These are phyloP conservation scores for Xenopus tropicalis DNA, from an alignment of 2,113 vertebrate genomes.

Conservation along the genomic window UCB_Xtro_10.0 CM004450.2:93518501-93519000, in stretches of 20 bases:
- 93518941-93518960: too few relatives aligned
- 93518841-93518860: too few relatives aligned
- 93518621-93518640: neutral
- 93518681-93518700: neutral
- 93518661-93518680: slow-evolving; percentile 8
- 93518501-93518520: too few relatives aligned
- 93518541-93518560: too few relatives aligned
- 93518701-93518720: slow-evolving; percentile 6
- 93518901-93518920: too few relatives aligned
- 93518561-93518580: too few relatives aligned
- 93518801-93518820: neutral
- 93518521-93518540: too few relatives aligned
- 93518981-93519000: too few relatives aligned
- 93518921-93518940: too few relatives aligned
- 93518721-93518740: slow-evolving; percentile 6
- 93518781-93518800: slow-evolving; percentile 1
- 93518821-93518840: neutral
- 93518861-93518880: too few relatives aligned
- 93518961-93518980: too few relatives aligned
- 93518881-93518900: too few relatives aligned
- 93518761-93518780: neutral
- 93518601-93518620: neutral
- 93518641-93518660: neutral
- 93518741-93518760: neutral
- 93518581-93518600: neutral